Conservation (phyloP, 2,113 vertebrate species). For the Brachypodius melanocephalos region DNA sequence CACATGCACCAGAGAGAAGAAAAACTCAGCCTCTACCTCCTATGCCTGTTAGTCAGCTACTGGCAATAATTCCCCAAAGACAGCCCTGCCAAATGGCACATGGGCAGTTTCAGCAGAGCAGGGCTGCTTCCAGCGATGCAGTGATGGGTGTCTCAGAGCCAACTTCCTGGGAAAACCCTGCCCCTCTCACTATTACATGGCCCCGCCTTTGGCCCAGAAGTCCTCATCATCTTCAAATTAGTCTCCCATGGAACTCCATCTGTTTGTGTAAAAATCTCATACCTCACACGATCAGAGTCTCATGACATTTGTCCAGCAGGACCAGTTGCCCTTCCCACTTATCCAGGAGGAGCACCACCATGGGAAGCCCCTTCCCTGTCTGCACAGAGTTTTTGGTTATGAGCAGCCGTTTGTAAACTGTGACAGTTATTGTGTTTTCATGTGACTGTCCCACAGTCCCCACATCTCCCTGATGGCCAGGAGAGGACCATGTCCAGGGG, state of each 20-base stretch:
- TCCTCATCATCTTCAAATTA: background rate
- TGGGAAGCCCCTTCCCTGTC: background rate
- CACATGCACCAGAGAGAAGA: background rate
- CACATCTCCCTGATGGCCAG: background rate
- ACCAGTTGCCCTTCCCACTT: background rate
- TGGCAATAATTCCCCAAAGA: background rate
- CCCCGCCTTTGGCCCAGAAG: background rate
- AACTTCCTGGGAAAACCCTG: accelerated
- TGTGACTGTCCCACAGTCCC: background rate
- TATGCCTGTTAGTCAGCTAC: background rate
- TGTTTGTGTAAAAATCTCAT: background rate
- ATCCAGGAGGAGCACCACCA: background rate
- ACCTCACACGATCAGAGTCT: accelerated
- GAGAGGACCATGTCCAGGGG: background rate
- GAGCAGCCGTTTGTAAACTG: background rate
- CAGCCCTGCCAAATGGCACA: accelerated
- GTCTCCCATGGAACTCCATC: background rate
- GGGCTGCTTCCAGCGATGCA: background rate
- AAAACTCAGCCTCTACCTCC: background rate
- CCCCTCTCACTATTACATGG: too few relatives aligned
- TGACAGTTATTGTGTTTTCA: background rate
- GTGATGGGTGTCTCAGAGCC: accelerated
- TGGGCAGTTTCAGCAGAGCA: accelerated
- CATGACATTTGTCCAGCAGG: background rate
- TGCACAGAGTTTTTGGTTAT: background rate